Percentiles rank a stretch among this genome's conserved stretches.
phyloP scores from a whole-genome alignment of 2,113 vertebrate genomes.

The Larimichthys polyactis region DNA sequence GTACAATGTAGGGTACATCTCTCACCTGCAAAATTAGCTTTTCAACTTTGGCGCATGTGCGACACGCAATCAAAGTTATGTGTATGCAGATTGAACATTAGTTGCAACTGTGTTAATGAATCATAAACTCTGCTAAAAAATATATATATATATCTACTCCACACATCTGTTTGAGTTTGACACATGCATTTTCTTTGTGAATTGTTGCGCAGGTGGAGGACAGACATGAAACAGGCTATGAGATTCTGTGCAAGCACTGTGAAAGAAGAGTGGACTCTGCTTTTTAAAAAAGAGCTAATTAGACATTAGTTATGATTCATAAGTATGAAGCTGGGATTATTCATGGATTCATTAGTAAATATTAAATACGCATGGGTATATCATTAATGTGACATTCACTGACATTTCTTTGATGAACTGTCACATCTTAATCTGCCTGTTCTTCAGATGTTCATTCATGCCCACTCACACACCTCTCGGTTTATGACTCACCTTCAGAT shows the following conservation, averaged over 20 bases:
- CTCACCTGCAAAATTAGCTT: too few species aligned
- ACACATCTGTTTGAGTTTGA: neutral
- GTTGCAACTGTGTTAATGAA: neutral
- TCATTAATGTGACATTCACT: neutral
- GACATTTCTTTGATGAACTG: too few species aligned
- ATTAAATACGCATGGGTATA: neutral
- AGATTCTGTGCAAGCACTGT: neutral
- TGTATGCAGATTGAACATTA: neutral
- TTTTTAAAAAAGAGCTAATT: neutral
- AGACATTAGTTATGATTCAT: neutral
- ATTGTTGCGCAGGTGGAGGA: neutral
- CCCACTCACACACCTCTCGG: conserved; percentile 11
- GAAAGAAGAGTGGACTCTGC: neutral
- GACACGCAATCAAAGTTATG: too few species aligned
- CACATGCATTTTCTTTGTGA: neutral
- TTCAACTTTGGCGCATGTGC: too few species aligned
- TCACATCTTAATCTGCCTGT: too few species aligned
- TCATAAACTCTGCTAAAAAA: neutral
- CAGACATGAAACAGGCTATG: neutral
- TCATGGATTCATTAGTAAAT: neutral
- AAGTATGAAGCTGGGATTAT: too few species aligned
- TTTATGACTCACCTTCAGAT: conserved; percentile 30
- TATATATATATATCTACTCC: neutral
- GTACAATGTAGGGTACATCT: too few species aligned
- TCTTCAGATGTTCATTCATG: too few species aligned